Evolutionary conservation across 2,888 invertebrate species (phyloP).

Genomic region (Eupithecia dodoneata): DNA sequence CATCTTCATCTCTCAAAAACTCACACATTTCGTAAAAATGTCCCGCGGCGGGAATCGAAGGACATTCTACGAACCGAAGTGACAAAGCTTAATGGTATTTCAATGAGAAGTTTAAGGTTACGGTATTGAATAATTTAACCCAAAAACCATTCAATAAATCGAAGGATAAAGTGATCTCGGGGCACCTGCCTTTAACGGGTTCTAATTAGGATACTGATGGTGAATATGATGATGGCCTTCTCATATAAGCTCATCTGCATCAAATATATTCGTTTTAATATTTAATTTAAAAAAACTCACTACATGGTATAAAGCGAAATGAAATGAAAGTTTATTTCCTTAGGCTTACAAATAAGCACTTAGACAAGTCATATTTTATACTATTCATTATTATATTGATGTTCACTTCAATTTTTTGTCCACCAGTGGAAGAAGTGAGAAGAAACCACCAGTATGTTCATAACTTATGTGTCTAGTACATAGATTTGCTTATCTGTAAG

Average conservation of each 20-base stretch:
- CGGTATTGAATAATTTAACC: conserved; percentile 7
- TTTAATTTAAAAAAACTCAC: too few relatives aligned
- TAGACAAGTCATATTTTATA: too few relatives aligned
- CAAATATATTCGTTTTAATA: too few relatives aligned
- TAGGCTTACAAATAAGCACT: too few relatives aligned
- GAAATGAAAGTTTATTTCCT: too few relatives aligned
- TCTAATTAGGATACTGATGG: conserved; percentile 23
- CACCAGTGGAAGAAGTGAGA: too few relatives aligned
- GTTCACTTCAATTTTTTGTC: too few relatives aligned
- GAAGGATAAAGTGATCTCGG: conserved; percentile 16
- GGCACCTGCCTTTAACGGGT: conserved; percentile 40
- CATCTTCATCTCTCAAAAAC: neutral
- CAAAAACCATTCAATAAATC: conserved; percentile 4
- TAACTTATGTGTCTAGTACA: too few relatives aligned
- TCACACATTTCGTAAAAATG: neutral
- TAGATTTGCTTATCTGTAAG: too few relatives aligned
- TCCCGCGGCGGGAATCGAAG: neutral
- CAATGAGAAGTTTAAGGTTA: conserved; percentile 5
- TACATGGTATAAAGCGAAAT: too few relatives aligned
- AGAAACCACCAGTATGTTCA: too few relatives aligned
- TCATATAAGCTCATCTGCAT: neutral
- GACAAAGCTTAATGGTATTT: conserved; percentile 3
- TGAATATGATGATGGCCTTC: neutral
- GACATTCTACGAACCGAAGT: neutral
- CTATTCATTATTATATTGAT: too few relatives aligned